A percentile compares a stretch with the other conserved stretches of the same genome.
These are phyloP conservation scores for Serilophus lunatus DNA, from an alignment of 2,113 vertebrate species.

Conservation along the genomic window DNA sequence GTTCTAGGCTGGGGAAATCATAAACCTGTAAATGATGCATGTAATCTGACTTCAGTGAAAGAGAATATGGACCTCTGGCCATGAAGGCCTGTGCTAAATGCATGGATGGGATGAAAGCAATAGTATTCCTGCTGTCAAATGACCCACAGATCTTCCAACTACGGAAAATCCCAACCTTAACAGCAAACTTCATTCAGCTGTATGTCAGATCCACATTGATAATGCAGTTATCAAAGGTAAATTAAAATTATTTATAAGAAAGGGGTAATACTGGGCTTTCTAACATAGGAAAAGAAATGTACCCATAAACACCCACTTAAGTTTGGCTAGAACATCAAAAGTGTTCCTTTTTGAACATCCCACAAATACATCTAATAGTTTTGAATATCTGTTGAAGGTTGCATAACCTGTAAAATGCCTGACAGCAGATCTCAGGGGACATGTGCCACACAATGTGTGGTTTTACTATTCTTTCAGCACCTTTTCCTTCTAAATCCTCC, in stretches of 20 bases:
- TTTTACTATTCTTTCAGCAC: neutral
- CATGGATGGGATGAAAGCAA: neutral
- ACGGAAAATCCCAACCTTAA: neutral
- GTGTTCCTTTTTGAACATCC: neutral
- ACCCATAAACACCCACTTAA: neutral
- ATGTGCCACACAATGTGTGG: neutral
- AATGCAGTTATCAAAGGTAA: neutral
- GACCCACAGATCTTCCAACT: neutral
- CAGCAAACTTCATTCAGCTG: neutral
- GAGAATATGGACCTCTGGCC: neutral
- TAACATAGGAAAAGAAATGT: neutral
- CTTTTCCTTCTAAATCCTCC: neutral
- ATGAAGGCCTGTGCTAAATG: neutral
- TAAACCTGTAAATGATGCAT: neutral
- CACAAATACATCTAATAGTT: neutral
- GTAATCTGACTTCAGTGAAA: neutral
- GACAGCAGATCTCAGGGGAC: neutral
- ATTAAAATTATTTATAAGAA: neutral
- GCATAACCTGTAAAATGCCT: neutral
- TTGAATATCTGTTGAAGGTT: neutral
- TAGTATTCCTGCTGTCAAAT: neutral
- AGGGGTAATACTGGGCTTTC: neutral
- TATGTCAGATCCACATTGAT: neutral
- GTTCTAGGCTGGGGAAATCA: neutral
- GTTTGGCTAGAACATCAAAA: neutral